Conservation (phyloP, 2,113 vertebrate species). For the Ginglymostoma cirratum region DNA sequence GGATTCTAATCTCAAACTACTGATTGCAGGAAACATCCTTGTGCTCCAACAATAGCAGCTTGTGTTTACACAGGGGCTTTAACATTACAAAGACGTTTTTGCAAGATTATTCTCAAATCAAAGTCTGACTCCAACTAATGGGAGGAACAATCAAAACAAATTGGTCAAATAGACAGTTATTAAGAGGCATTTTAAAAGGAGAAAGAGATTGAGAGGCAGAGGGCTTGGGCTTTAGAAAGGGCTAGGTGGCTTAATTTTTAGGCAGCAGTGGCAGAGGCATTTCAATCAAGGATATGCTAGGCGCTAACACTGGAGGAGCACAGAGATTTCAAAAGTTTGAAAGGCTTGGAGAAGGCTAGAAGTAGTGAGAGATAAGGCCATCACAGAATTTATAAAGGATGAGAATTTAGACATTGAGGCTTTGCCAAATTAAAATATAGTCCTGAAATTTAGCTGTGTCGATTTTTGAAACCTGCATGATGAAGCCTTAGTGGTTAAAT, state of each 20-base stretch:
- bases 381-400: background rate
- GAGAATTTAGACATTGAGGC: background rate
- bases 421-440: background rate
- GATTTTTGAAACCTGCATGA: background rate
- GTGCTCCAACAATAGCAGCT: background rate
- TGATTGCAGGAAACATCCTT: background rate
- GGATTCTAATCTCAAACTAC: background rate
- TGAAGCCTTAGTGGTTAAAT: background rate
- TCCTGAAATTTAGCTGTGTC: background rate
- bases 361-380: too few species aligned
- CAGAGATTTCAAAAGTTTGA: background rate
- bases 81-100: background rate
- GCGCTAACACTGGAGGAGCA: background rate
- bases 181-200: background rate
- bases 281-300: background rate
- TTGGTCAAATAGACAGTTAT: background rate
- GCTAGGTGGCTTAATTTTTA: background rate
- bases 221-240: background rate
- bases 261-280: too few species aligned
- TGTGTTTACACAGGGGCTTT: background rate
- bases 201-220: background rate
- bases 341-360: background rate
- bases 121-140: background rate
- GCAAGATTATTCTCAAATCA: background rate
- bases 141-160: background rate